A percentile compares a stretch with the other conserved stretches of the same genome.
These are phyloP conservation scores for Lepidotrigona ventralis DNA, from an alignment of 1,140 invertebrate genomes.

Conservation along the genomic window DNA sequence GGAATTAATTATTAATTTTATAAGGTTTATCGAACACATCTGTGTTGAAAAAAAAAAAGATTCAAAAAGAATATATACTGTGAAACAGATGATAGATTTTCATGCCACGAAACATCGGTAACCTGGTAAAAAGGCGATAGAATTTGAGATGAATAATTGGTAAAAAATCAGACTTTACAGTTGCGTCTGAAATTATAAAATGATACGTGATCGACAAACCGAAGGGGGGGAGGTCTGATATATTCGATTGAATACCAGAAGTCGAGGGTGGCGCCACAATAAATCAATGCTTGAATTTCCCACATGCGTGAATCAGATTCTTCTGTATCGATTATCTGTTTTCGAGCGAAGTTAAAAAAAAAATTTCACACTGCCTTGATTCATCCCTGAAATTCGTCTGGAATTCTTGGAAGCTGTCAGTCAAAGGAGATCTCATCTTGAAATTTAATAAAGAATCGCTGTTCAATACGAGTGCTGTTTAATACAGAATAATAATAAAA, in stretches of 20 bases:
- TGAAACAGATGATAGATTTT: not conserved
- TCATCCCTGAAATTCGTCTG: too few species aligned
- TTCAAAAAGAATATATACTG: not conserved
- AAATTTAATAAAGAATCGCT: not conserved
- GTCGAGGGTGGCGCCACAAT: slow-evolving; percentile 26
- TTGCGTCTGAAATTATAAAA: not conserved
- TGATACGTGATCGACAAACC: not conserved
- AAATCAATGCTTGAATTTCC: slow-evolving; percentile 48
- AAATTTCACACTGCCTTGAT: slow-evolving; percentile 28
- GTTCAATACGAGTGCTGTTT: too few species aligned
- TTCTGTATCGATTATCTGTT: slow-evolving; percentile 33
- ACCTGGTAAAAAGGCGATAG: too few species aligned
- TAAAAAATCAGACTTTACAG: not conserved
- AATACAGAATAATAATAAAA: too few species aligned
- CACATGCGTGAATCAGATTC: slow-evolving; percentile 42
- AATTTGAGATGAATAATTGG: not conserved
- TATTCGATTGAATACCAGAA: slow-evolving; percentile 25
- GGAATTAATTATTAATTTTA: not conserved
- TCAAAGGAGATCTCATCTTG: too few species aligned
- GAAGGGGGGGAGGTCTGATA: too few species aligned
- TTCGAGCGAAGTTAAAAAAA: slow-evolving; percentile 4
- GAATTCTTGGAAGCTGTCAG: too few species aligned
- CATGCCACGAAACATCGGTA: not conserved
- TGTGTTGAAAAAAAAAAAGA: too few species aligned
- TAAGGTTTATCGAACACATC: not conserved